Percentiles rank a stretch among this genome's conserved stretches.
Conservation (phyloP, 1,140 invertebrate species). For the Ptiloglossa arizonensis region DNA sequence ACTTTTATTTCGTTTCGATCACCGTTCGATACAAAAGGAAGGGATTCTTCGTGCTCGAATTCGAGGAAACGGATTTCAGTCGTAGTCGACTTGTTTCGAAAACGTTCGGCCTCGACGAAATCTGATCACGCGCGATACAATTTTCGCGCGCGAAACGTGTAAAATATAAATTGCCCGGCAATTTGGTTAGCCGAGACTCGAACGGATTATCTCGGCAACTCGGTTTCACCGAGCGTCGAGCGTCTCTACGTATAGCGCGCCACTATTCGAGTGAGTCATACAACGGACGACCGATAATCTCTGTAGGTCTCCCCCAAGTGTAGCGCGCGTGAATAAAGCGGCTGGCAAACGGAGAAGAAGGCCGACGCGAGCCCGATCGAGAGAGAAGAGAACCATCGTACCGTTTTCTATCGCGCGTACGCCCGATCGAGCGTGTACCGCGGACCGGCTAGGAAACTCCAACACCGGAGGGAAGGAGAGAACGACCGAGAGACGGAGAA, state of each 20-base stretch:
- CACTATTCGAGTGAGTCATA: constrained; percentile 60
- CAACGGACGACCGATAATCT: constrained; percentile 59
- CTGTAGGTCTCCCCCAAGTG: constrained; percentile 25
- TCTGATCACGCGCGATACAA: too few species aligned
- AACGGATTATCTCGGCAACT: constrained; percentile 55
- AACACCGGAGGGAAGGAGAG: constrained; percentile 1
- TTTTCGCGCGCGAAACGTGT: neutral
- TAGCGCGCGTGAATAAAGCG: constrained; percentile 56
- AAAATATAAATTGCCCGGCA: neutral
- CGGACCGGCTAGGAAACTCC: constrained; percentile 22
- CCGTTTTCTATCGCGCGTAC: constrained; percentile 40
- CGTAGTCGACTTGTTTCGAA: neutral
- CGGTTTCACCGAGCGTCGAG: constrained; percentile 8
- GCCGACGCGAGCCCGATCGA: neutral
- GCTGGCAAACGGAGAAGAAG: constrained; percentile 35
- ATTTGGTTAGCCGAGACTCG: constrained; percentile 1
- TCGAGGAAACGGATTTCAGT: too few species aligned
- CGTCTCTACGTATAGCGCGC: constrained; percentile 24
- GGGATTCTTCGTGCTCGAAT: too few species aligned
- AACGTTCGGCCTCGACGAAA: neutral
- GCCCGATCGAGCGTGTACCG: constrained; percentile 22
- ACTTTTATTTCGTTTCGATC: too few species aligned
- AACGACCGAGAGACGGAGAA: neutral
- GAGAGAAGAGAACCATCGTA: constrained; percentile 30
- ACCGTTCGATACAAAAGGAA: too few species aligned